Conservation (phyloP, 2,888 invertebrate species). For the Mayetiola destructor region DNA sequence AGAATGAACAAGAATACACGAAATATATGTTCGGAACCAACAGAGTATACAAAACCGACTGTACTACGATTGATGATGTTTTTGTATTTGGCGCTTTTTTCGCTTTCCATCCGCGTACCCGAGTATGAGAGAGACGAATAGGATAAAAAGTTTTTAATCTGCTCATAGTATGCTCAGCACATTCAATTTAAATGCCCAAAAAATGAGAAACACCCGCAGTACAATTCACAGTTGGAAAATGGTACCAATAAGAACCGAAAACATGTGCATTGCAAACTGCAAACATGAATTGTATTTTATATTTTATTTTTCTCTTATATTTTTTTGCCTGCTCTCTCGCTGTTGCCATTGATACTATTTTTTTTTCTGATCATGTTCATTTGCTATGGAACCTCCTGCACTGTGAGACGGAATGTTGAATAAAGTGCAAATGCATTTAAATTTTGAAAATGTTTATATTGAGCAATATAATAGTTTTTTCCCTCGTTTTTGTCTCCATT, state of each 20-base stretch:
- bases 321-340: too few species aligned
- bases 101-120: neutral
- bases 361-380: too few species aligned
- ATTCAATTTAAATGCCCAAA: constrained; percentile 8
- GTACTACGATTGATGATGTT: too few species aligned
- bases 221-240: neutral
- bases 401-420: neutral
- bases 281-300: too few species aligned
- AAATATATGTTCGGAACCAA: neutral
- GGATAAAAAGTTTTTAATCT: neutral
- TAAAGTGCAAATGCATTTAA: neutral
- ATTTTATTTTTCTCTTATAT: too few species aligned
- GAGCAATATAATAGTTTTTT: too few species aligned
- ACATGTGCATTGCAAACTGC: constrained; percentile 10
- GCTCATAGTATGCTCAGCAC: neutral
- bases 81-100: constrained; percentile 1
- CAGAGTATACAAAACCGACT: neutral
- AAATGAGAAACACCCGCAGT: neutral
- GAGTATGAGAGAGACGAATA: neutral
- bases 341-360: too few species aligned
- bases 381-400: neutral
- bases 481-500: too few species aligned
- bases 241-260: constrained; percentile 9
- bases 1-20: neutral
- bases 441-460: too few species aligned